These are phyloP conservation scores for Heterohyrax brucei DNA, from an alignment of 2,797 vertebrate genomes.

Conservation along the genomic window DNA sequence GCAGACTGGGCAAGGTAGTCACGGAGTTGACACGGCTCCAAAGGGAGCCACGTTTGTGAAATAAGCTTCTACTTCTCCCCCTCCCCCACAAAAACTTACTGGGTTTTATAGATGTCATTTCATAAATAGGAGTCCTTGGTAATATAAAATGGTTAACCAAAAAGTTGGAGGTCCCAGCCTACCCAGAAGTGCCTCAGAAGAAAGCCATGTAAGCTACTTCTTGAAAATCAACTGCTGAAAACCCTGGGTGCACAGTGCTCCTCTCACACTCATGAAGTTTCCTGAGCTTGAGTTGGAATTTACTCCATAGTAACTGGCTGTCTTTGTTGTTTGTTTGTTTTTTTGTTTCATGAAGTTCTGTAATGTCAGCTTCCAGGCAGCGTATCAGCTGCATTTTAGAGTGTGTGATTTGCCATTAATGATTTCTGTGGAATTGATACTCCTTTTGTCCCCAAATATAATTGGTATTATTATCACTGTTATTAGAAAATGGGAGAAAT, in stretches of 20 bases:
- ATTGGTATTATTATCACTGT: neutral
- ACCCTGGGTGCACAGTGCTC: neutral
- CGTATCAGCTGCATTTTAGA: neutral
- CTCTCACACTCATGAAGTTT: neutral
- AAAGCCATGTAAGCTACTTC: neutral
- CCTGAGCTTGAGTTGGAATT: neutral
- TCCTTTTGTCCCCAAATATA: neutral
- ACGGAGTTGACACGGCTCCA: neutral
- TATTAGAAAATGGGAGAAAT: neutral
- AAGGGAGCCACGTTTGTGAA: neutral
- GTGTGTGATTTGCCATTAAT: neutral
- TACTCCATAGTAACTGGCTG: neutral
- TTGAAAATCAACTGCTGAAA: neutral
- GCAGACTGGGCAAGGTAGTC: neutral
- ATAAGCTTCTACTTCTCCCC: neutral
- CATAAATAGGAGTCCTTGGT: neutral
- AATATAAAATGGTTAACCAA: neutral
- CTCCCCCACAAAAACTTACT: neutral
- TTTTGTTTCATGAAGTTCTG: neutral
- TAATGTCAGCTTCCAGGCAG: neutral
- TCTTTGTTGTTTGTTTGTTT: neutral
- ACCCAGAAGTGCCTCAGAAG: neutral
- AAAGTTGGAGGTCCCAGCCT: neutral
- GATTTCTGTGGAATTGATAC: neutral
- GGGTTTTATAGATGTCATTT: neutral